phyloP scores from a whole-genome alignment of 2,888 invertebrate species.

The Ophioninae sp. region DNA sequence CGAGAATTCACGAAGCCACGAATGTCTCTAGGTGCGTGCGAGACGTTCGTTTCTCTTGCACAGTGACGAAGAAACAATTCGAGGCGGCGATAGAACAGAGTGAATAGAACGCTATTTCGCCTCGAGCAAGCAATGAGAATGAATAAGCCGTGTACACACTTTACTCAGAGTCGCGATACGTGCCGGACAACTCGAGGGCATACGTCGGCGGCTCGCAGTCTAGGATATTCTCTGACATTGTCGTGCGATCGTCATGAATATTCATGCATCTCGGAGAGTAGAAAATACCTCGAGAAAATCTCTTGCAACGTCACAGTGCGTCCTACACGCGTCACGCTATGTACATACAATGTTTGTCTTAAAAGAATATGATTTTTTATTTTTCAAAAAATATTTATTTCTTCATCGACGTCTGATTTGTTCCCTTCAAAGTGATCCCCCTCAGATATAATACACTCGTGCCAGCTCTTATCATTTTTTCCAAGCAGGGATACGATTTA shows the following conservation, averaged over 20 bases:
- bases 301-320: constrained; percentile 43
- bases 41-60: neutral
- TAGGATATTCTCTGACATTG: constrained; percentile 43
- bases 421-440: no score
- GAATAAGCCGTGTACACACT: constrained; percentile 27
- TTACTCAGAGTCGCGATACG: constrained; percentile 26
- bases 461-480: no score
- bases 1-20: neutral
- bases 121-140: constrained; percentile 22
- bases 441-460: no score
- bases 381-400: no score
- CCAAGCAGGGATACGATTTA: no score
- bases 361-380: no score
- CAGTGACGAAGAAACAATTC: neutral
- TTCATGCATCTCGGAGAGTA: constrained; percentile 43
- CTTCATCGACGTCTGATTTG: no score
- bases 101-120: constrained; percentile 24
- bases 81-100: constrained; percentile 5
- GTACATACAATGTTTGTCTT: neutral
- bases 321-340: neutral
- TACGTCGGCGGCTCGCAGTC: constrained; percentile 60
- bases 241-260: constrained; percentile 55
- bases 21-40: neutral
- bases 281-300: constrained; percentile 36
- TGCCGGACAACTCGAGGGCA: constrained; percentile 37